Conservation (phyloP, 2,113 vertebrate species). For the Scalopus aquaticus region DNA sequence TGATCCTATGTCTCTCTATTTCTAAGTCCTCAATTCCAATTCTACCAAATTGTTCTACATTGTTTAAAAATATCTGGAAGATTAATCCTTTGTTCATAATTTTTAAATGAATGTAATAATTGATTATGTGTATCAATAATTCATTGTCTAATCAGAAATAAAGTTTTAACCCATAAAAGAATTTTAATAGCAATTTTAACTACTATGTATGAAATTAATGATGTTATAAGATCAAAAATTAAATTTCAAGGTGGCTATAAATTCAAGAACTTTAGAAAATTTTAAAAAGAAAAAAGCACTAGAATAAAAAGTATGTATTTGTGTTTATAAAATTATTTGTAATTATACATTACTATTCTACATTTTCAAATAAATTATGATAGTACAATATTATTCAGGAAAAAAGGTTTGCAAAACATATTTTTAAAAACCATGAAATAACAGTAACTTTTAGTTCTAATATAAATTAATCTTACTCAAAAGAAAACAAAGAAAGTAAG, state of each 20-base stretch:
- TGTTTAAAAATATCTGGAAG: slow-evolving; percentile 68
- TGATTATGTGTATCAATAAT: slow-evolving; percentile 63
- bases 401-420: not conserved
- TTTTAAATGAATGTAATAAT: slow-evolving; percentile 75
- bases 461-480: slow-evolving; percentile 19
- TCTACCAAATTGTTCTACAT: slow-evolving; percentile 63
- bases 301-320: slow-evolving; percentile 57
- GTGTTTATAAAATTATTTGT: not conserved
- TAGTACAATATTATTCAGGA: not conserved
- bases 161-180: slow-evolving; percentile 70
- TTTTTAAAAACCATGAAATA: slow-evolving; percentile 34
- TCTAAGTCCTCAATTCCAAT: slow-evolving; percentile 75
- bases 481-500: slow-evolving; percentile 22
- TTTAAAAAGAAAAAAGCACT: slow-evolving; percentile 50
- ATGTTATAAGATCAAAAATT: slow-evolving; percentile 70
- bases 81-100: slow-evolving; percentile 77
- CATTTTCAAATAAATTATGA: slow-evolving; percentile 9
- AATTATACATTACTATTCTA: not conserved
- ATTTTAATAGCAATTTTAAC: slow-evolving; percentile 75
- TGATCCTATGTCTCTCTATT: slow-evolving; percentile 64
- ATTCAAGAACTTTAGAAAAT: slow-evolving; percentile 68
- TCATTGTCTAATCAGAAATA: slow-evolving; percentile 72
- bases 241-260: slow-evolving; percentile 75
- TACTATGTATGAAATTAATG: slow-evolving; percentile 75
- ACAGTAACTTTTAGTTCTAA: slow-evolving; percentile 32